Evolutionary conservation across 2,113 vertebrate genomes (phyloP), one percentile per base, ranked within the genome.

Genomic region (Microtus oregoni): DNA sequence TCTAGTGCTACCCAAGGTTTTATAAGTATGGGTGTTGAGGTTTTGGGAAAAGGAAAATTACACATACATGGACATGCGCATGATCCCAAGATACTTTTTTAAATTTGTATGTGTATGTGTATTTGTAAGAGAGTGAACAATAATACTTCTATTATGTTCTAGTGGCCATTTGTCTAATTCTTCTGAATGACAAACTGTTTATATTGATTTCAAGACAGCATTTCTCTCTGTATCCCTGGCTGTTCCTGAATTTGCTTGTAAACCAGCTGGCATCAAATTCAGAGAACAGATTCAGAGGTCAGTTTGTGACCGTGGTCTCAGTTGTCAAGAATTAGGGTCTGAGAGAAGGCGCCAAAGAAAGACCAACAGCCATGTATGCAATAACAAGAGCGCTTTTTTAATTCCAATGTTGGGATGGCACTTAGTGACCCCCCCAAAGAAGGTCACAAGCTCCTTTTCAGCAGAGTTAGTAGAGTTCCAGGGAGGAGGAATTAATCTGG

Each of bases 41-140:
- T 30, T 90, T 79, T 50, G 44, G 3, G 30, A 47, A 79, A 93
- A 79, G 65, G 35, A 93, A 72, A 78, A 67, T 73, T 52, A 44
- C 55, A 58, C 0, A 15, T 22, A 14, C 19, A 24, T 58, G 50
- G 13, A 24, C 19, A n/a, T 24, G 24, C 11, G 26, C 35, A 82
- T 38, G 35, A 35, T 58, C 22, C 58, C 35, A 82, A 61, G 35
- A n/a, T n/a, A 35, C 55, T 13, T 79, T 55, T 32, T 50, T 7
- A 12, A 47, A 82, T 58, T 7, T 61, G 11, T 82, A 13, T 82
- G 52, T 38, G 20, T 61, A 28, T 13, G 24, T 82, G 35, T 58
- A 13, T 61, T 38, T 38, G 22, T 15, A 6, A 82, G 26, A 1
- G 1, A 6, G 4, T 28, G 0, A 5, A n/a, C 35, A 61, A 8